phyloP scores from a whole-genome alignment of 2,797 vertebrate species.

The Florisuga fusca region DNA sequence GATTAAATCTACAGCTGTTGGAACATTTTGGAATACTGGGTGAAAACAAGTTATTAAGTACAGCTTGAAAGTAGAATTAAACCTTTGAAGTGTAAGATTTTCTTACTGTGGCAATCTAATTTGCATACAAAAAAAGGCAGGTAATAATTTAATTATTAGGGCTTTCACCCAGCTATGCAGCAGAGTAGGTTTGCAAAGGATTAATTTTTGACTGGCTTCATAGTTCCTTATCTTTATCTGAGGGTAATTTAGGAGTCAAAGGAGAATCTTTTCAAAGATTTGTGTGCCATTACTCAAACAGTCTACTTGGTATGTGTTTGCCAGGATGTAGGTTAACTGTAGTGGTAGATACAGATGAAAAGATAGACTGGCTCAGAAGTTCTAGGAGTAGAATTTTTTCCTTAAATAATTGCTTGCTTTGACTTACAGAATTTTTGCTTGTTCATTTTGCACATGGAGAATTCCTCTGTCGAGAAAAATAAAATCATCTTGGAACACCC shows the following conservation, averaged over 20 bases:
- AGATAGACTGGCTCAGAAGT: background rate
- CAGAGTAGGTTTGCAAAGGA: background rate
- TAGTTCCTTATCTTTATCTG: background rate
- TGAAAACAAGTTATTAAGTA: constrained; percentile 13
- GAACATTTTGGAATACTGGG: constrained; percentile 7
- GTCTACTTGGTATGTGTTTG: background rate
- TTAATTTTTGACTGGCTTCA: background rate
- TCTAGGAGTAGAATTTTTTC: background rate
- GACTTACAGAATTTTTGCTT: background rate
- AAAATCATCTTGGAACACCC: background rate
- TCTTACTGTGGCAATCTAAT: background rate
- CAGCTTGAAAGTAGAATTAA: constrained; percentile 10
- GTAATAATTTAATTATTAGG: background rate
- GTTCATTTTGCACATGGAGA: background rate
- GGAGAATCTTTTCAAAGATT: background rate
- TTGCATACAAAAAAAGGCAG: background rate
- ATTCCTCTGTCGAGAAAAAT: background rate
- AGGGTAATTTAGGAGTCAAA: background rate
- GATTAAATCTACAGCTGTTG: constrained; percentile 21
- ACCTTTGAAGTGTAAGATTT: background rate
- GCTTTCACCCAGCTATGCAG: background rate
- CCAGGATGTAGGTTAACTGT: background rate
- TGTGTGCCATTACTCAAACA: background rate
- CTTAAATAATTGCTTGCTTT: background rate
- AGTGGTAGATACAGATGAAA: background rate